phyloP scores from a whole-genome alignment of 2,797 vertebrate genomes.

The Danio albolineatus region DNA sequence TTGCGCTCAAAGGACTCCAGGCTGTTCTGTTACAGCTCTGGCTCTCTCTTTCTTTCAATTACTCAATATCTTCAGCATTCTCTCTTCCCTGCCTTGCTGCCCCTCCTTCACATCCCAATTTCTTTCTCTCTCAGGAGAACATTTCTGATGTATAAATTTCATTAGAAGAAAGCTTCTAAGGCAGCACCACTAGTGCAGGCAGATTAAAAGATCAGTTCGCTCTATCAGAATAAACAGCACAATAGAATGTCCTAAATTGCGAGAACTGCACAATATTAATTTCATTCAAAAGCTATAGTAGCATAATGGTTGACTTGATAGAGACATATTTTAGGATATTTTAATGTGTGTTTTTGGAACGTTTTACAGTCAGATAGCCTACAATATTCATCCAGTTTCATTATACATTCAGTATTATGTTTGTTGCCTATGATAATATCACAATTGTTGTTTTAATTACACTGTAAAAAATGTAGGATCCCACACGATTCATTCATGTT shows the following conservation, averaged over 20 bases:
- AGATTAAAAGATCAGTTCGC: conserved; percentile 21
- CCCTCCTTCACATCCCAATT: conserved; percentile 8
- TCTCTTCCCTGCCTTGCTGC: conserved; percentile 13
- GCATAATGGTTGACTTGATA: not conserved
- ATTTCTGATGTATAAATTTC: conserved; percentile 44
- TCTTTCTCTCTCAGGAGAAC: conserved; percentile 41
- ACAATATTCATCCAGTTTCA: not conserved
- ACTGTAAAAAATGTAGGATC: too few relatives aligned
- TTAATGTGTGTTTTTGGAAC: not conserved
- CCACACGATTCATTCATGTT: too few relatives aligned
- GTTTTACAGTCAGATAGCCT: not conserved
- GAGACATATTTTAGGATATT: not conserved
- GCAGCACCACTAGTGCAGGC: conserved; percentile 6
- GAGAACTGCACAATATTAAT: not conserved
- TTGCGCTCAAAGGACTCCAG: conserved; percentile 12
- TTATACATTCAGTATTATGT: too few relatives aligned
- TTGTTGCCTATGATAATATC: too few relatives aligned
- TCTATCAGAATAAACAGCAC: conserved; percentile 4
- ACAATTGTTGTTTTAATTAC: too few relatives aligned
- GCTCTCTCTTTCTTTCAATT: conserved; percentile 35
- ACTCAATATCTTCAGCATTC: conserved; percentile 55
- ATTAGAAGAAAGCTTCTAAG: conserved; percentile 41
- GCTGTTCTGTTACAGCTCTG: conserved; percentile 29
- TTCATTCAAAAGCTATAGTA: not conserved
- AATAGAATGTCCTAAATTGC: not conserved